Evolutionary conservation across 1,140 invertebrate genomes (phyloP), one percentile per base, ranked within the genome.

Genomic region (Marisa cornuarietis): DNA sequence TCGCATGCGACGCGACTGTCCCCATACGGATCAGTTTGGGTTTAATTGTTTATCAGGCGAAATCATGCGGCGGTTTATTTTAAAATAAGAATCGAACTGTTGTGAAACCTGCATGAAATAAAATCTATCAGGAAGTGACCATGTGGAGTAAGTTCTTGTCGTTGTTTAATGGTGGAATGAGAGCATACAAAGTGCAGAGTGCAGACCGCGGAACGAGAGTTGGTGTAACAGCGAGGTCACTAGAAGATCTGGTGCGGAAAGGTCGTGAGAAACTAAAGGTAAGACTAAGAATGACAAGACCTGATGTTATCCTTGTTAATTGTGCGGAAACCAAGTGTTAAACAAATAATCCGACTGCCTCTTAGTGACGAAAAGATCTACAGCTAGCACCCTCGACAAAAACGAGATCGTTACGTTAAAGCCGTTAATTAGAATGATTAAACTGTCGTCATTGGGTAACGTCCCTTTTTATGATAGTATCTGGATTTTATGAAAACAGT

Each of bases 141-240:
- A 82, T 85, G 81, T 68, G 85, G 10, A 82, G 80, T 42, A 80
- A 83, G 24, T 85, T 88, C 79, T 68, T 87, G 76, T 81, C 83
- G 22, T 68, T 87, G 22, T 86, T 88, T 81, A 86, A 84, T 79
- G 76, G 80, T 73, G 87, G 86, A 71, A 87, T 87, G 85, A 83
- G 84, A 62, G 86, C 87, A 69, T 88, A 87, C 73, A 89, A 87
- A 81, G 83, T 89, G 5, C 86, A 88, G 80, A 85, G 86, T 81
- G 82, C 82, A 7, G 83, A 81, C 51, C 80, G 87, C 62, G 81
- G 82, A 68, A 74, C 63, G 18, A 74, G 87, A 80, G 79, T 86
- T 26, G 87, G 87, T 31, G 76, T 89, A 2, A 85, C 84, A 14
- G 87, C 85, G 5, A 86, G 86, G 79, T 83, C 71, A 69, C 84